phyloP scores from a whole-genome alignment of 2,113 vertebrate species.

The Xiphias gladius region DNA sequence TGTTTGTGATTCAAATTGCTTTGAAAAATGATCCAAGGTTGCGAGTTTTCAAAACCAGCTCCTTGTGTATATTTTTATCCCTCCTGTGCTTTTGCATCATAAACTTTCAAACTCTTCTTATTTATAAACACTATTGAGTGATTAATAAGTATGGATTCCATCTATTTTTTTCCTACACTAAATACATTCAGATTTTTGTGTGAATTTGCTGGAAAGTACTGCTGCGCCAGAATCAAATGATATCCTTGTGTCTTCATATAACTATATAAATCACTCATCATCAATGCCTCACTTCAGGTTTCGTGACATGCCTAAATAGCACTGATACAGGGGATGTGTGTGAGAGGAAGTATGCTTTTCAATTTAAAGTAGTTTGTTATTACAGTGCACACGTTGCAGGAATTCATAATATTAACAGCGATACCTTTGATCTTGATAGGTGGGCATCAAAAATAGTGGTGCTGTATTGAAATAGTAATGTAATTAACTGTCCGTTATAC shows the following conservation, averaged over 20 bases:
- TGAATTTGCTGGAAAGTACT: slow-evolving; percentile 14
- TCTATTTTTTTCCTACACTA: not conserved
- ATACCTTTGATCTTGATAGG: slow-evolving; percentile 11
- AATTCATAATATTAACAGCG: slow-evolving; percentile 3
- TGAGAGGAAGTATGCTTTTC: slow-evolving; percentile 14
- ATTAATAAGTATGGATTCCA: not conserved
- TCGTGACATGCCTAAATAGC: slow-evolving; percentile 31
- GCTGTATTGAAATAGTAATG: slow-evolving; percentile 3
- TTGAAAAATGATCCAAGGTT: not conserved
- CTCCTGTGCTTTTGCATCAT: not conserved
- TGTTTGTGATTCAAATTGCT: not conserved
- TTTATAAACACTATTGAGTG: not conserved
- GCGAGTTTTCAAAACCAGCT: not conserved
- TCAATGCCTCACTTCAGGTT: slow-evolving; percentile 6
- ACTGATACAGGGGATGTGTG: not conserved
- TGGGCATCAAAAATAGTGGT: not conserved
- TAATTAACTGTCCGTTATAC: slow-evolving; percentile 4
- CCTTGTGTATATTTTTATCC: not conserved
- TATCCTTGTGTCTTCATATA: slow-evolving; percentile 37
- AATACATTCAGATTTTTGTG: not conserved
- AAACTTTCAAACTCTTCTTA: not conserved
- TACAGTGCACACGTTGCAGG: not conserved
- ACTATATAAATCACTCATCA: not conserved
- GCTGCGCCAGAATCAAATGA: slow-evolving; percentile 14
- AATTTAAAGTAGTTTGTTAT: slow-evolving; percentile 54